Evolutionary conservation across 2,797 vertebrate species (phyloP).

Genomic region (Peromyscus nudipes): DNA sequence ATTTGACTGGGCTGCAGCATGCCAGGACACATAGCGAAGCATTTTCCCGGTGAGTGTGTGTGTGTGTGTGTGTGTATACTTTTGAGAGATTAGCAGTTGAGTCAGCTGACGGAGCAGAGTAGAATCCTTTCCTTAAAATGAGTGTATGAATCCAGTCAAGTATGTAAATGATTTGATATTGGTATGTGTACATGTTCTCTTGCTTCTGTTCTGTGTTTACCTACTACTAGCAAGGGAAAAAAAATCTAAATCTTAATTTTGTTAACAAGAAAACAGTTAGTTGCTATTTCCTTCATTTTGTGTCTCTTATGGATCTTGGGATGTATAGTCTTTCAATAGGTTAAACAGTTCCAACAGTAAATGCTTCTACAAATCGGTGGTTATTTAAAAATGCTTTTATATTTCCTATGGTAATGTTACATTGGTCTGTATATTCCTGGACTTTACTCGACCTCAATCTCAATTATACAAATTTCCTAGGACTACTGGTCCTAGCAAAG

Average conservation of each 20-base stretch:
- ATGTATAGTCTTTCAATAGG: slow-evolving; percentile 17
- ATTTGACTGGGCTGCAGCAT: neutral
- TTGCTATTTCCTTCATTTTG: neutral
- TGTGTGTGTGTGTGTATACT: too few relatives aligned
- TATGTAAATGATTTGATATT: neutral
- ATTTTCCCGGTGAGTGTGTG: neutral
- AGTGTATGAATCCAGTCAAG: neutral
- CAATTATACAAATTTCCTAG: neutral
- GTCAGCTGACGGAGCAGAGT: neutral
- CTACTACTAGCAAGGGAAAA: neutral
- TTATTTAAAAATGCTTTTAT: neutral
- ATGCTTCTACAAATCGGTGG: neutral
- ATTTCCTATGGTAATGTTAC: neutral
- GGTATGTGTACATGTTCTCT: neutral
- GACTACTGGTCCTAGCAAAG: neutral
- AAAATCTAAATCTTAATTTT: neutral
- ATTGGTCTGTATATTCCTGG: neutral
- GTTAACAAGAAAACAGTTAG: neutral
- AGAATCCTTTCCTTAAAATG: neutral
- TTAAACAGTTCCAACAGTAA: neutral
- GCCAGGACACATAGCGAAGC: neutral
- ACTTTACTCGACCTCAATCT: neutral
- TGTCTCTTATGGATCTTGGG: neutral
- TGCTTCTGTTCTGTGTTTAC: neutral
- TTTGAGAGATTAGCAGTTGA: neutral